phyloP scores from a whole-genome alignment of 2,797 vertebrate species.

The Cottoperca gobio region DNA sequence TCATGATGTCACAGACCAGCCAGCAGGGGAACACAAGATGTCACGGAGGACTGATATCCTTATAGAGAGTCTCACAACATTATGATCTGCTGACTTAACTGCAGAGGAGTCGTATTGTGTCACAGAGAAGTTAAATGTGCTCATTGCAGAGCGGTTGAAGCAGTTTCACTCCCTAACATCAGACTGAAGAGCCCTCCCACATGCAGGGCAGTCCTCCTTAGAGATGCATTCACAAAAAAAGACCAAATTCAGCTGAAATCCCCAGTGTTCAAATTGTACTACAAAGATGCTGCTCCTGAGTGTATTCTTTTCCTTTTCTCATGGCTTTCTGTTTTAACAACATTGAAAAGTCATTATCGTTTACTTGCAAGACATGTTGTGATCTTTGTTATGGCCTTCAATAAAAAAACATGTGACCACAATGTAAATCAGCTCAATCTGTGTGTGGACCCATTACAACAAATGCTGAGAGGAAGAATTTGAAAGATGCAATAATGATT shows the following conservation, averaged over 20 bases:
- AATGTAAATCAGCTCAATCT: constrained; percentile 2
- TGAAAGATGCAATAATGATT: background rate
- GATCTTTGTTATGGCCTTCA: constrained; percentile 3
- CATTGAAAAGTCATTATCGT: background rate
- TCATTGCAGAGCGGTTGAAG: constrained; percentile 8
- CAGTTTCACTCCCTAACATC: background rate
- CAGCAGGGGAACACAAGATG: constrained; percentile 18
- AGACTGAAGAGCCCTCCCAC: constrained; percentile 7
- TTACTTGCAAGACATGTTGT: background rate
- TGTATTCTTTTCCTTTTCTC: background rate
- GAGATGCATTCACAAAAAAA: background rate
- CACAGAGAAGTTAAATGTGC: background rate
- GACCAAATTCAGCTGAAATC: background rate
- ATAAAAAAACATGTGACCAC: constrained; percentile 13
- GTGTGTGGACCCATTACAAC: background rate
- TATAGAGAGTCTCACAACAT: constrained; percentile 11
- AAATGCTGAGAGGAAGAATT: background rate
- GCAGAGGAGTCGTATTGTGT: constrained; percentile 8
- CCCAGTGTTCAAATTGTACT: background rate
- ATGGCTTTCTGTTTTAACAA: background rate
- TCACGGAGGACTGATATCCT: background rate
- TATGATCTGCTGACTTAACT: constrained; percentile 11
- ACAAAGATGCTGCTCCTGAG: background rate
- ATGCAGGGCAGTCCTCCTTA: constrained; percentile 2
- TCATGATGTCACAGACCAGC: constrained; percentile 36